Evolutionary conservation across 2,113 vertebrate genomes (phyloP), one percentile per base, ranked within the genome.

Genomic region (Oncorhynchus masou): DNA sequence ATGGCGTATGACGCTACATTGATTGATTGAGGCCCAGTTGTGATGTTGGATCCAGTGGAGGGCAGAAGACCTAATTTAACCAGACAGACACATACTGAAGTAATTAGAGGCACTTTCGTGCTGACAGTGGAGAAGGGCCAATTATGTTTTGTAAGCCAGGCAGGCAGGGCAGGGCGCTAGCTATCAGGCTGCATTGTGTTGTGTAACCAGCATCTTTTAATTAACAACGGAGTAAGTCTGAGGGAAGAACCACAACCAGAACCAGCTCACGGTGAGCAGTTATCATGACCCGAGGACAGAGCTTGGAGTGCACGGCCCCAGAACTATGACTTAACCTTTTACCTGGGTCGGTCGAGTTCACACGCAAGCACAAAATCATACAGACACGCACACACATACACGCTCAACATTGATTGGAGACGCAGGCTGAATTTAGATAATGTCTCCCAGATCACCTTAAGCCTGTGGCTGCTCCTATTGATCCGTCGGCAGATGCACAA

Each of bases 21-120:
- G 85, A 90, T 86, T 80, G 85, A 82, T 82, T 49, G 72, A 54
- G 76, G 59, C 68, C 24, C 24, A 74, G 72, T 80, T 82, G 68
- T 81, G 69, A 73, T 75, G 67, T 51, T 29, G 59, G 87, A 78
- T 84, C 71, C 79, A 74, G 60, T 73, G 74, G 70, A 66, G 62
- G 73, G 70, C 77, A 51, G 75, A 54, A 54, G 39, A 73, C 87
- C 74, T 88, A 70, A 84, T 88, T 82, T 34, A 74, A 81, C 71
- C 81, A 79, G 86, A 85, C 75, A 72, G 79, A 75, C 74, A 60
- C 83, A 85, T 77, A 78, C 68, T 77, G 77, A 74, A 69, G 84
- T 85, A 84, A 93, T 91, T 88, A 87, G 73, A 80, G 70, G 22
- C 74, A 81, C 79, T 83, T 74, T 82, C 74, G 74, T 45, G 75